Evolutionary conservation across 2,888 invertebrate genomes (phyloP), one percentile per base, ranked within the genome.

Genomic region (Aphodius sticticus): DNA sequence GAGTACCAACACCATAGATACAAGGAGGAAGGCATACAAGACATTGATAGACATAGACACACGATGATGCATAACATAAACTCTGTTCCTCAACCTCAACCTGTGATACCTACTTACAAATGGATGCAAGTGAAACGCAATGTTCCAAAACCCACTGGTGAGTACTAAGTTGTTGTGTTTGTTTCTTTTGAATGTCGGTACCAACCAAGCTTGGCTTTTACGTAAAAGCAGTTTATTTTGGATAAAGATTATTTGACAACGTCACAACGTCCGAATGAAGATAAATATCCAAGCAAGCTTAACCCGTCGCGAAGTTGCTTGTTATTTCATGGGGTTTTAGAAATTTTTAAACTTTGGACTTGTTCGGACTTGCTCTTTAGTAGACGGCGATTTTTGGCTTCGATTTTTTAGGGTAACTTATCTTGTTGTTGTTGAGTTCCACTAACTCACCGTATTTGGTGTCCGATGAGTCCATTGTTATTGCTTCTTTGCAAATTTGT

Each of bases 61-160:
- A 89, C 88, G 82, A 84, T 86, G 36, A 85, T 87, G 38, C 87
- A 87, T 80, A 85, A 85, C 78, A 84, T 82, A 84, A 85, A 80
- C 79, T 82, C 87, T 80, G 82, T 88, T 84, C 85, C 88, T 82
- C 92, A 88, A 86, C 92, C 86, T 70, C 93, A 93, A 84, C 90
- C 92, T 14, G 91, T 93, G 76, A 93, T 97, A 81, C 97, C 97
- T 35, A 97, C 98, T 0, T 99, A 98, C 90, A 98, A 99, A 89
- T 99, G 99, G 99, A 99, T 99, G 99, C 98, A 98, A 91, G 96
- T 99, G 86, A 99, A 99, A 90, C 92, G 99, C 89, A 98, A 97
- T 90, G 96, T 97, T 84, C 97, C 98, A 76, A 98, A 98, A 90
- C 97, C 98, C 85, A 92, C 95, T 89, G 95, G 97, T 96, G 89